Base-by-base conservation (phyloP, 2,113 vertebrate genomes). In the Bagarius yarrelli region DNA sequence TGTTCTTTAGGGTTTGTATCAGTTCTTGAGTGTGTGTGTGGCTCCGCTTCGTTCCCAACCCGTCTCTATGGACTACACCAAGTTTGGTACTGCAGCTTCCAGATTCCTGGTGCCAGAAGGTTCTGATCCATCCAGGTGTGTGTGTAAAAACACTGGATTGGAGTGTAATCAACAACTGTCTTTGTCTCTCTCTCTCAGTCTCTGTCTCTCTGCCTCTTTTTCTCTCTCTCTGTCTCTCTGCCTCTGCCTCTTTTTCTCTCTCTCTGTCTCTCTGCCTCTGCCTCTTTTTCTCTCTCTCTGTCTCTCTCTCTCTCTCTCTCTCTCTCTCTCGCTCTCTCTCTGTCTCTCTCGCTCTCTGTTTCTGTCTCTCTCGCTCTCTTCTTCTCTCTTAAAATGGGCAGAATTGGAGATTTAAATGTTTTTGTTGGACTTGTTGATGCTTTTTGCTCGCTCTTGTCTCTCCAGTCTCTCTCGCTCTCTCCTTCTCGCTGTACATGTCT, bases 1-100 rank as follows among this genome's bases (percentile, higher is more conserved):
- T 76, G 21, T 40, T 25, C 66, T 14, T 11, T 82, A 97, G 96
- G 95, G 95, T 47, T 88, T 97, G 19, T 95, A 93, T 85, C 95
- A 96, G 85, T 97, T 93, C 18, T 90, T 97, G 15, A 85, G 76
- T 0, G 91, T 89, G 0, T 86, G 80, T 0, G 40, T 79, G 5
- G 57, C 76, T 64, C 78, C 79, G 4, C 75, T 84, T 53, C 87
- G 69, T n/a, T 87, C 81, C 36, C 71, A 82, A 0, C 85, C 88
- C 0, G 36, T 86, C 30, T 76, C 83, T 2, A 30, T 96, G 50
- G 91, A 93, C 86, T 95, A 93, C 74, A 80, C 89, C 12, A 88
- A 74, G 8, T 97, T 96, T 79, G 89, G 92, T n/a, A 85, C 87
- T 0, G 81, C 89, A 21, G 76, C 83, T 0, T 79, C 90, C 0